These are phyloP conservation scores for Daubentonia madagascariensis DNA, from an alignment of 2,113 vertebrate species.

Conservation along the genomic window DNA sequence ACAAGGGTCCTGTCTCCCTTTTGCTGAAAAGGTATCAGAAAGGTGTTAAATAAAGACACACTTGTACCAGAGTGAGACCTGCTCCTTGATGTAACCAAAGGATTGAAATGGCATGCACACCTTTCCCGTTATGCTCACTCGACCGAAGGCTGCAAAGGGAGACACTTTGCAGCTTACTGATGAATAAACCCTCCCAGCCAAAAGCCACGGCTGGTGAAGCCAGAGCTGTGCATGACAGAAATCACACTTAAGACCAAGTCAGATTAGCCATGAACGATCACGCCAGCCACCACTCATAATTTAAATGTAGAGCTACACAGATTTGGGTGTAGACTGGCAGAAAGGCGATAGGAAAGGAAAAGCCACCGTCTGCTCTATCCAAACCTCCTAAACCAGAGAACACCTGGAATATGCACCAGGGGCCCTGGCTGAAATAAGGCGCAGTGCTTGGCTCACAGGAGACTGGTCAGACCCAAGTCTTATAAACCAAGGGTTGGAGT, in stretches of 20 bases:
- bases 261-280: background rate
- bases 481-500: background rate
- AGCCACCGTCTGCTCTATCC: background rate
- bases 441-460: background rate
- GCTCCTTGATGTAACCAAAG: background rate
- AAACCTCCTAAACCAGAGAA: background rate
- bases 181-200: background rate
- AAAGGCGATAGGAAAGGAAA: background rate
- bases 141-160: background rate
- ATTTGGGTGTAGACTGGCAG: background rate
- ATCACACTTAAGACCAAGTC: background rate
- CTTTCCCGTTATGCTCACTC: background rate
- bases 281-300: background rate
- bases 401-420: background rate
- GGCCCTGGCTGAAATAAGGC: background rate
- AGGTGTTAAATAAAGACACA: background rate
- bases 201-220: background rate
- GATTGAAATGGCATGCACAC: background rate
- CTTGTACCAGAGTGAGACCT: background rate
- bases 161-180: background rate
- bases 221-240: background rate
- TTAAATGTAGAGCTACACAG: background rate
- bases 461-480: background rate
- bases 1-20: background rate
- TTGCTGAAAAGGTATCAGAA: background rate